Conservation (phyloP, 2,797 vertebrate genomes). For the Lepilemur septentrionalis region DNA sequence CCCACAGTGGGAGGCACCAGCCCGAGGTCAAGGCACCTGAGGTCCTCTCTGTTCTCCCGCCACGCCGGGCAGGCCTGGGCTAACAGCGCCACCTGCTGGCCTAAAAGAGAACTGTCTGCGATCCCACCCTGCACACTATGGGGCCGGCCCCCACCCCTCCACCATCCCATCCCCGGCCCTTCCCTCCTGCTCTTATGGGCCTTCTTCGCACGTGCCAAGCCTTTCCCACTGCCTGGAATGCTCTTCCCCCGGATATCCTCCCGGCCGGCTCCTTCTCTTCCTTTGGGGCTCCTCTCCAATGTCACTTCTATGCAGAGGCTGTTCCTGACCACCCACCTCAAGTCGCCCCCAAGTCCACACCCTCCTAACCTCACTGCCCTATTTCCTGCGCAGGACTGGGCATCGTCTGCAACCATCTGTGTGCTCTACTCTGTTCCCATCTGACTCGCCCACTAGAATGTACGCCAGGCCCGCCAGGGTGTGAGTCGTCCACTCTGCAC, state of each 20-base stretch:
- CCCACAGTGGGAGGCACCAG: not conserved
- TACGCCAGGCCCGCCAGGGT: rapidly evolving
- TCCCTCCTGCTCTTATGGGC: not conserved
- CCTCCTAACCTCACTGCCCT: not conserved
- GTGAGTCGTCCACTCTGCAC: not conserved
- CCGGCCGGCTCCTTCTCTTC: not conserved
- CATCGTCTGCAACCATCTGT: not conserved
- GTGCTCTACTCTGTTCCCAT: not conserved
- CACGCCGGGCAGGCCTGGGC: not conserved
- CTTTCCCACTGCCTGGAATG: not conserved
- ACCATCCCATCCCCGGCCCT: not conserved
- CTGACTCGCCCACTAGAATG: not conserved
- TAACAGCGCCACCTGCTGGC: conserved; percentile 62
- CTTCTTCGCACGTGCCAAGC: not conserved
- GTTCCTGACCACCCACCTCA: not conserved
- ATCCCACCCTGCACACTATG: not conserved
- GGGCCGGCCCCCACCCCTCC: too few species aligned
- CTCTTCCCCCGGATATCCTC: not conserved
- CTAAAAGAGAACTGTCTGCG: not conserved
- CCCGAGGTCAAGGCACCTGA: not conserved
- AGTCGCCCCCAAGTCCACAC: not conserved
- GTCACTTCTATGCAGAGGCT: not conserved
- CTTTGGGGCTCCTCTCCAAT: not conserved
- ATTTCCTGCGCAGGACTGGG: not conserved
- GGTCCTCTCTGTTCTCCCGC: not conserved